phyloP scores from a whole-genome alignment of 2,797 vertebrate genomes.

The Poecilia gillii region DNA sequence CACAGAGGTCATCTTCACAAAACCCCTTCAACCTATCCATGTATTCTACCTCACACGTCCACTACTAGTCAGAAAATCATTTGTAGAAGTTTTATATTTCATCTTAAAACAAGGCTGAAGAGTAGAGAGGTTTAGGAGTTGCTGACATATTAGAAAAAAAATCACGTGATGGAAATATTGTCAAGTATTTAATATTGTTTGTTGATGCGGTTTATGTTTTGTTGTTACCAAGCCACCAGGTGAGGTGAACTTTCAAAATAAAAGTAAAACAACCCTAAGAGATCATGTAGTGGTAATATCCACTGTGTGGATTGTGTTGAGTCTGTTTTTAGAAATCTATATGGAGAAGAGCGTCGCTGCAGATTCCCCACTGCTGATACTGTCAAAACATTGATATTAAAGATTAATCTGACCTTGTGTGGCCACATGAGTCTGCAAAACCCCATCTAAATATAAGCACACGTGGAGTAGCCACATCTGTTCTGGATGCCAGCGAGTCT shows the following conservation, averaged over 20 bases:
- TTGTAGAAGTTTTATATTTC: not conserved
- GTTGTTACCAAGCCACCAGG: too few relatives aligned
- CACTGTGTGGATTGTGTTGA: not conserved
- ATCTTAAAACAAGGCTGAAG: not conserved
- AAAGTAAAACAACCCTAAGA: not conserved
- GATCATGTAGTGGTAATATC: not conserved
- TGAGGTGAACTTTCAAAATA: not conserved
- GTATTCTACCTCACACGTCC: not conserved
- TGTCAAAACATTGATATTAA: conserved; percentile 34
- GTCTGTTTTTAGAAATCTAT: not conserved
- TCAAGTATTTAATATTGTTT: not conserved
- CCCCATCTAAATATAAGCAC: conserved; percentile 43
- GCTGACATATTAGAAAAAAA: not conserved
- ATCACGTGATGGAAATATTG: not conserved
- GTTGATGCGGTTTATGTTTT: too few relatives aligned
- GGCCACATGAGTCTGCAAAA: conserved; percentile 38
- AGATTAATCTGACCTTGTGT: conserved; percentile 30
- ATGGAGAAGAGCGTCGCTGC: conserved; percentile 23
- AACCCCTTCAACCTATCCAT: conserved; percentile 12
- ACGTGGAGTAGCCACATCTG: conserved; percentile 14
- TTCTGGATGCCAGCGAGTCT: conserved; percentile 24
- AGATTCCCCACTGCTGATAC: conserved; percentile 37
- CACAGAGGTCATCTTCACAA: conserved; percentile 34
- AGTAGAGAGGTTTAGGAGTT: not conserved
- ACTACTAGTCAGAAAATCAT: not conserved